Conservation (phyloP, 2,888 invertebrate genomes). For the Phengaris alcon region DNA sequence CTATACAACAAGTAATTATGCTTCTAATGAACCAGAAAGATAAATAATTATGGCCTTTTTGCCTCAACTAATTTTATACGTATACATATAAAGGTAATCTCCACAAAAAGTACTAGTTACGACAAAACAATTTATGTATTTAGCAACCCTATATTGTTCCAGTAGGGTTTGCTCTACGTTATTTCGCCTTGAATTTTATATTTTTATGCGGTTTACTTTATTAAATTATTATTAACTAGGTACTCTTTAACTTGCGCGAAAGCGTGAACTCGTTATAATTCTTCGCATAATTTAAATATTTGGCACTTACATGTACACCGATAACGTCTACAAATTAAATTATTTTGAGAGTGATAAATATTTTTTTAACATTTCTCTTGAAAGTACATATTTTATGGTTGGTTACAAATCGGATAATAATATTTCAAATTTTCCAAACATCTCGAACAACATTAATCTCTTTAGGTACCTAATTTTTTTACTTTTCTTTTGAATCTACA, state of each 20-base stretch:
- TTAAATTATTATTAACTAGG: background rate
- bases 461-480: no score
- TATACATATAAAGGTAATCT: no score
- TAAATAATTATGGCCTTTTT: no score
- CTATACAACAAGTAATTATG: no score
- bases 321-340: background rate
- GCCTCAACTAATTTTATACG: no score
- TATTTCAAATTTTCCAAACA: background rate
- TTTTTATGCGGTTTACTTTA: background rate
- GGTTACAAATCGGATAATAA: background rate
- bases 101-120: no score
- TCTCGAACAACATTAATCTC: no score
- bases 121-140: no score
- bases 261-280: slow-evolving; percentile 13
- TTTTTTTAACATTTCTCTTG: background rate
- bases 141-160: no score
- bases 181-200: no score
- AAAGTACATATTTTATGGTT: background rate
- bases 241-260: background rate
- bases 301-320: background rate
- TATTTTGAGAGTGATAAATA: background rate
- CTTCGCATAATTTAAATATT: background rate
- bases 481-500: background rate
- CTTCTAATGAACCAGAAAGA: no score
- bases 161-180: no score